A percentile compares a stretch with the other conserved stretches of the same genome.
Evolutionary conservation across 2,888 invertebrate species (phyloP).

Genomic region (Ophion ellenae): DNA sequence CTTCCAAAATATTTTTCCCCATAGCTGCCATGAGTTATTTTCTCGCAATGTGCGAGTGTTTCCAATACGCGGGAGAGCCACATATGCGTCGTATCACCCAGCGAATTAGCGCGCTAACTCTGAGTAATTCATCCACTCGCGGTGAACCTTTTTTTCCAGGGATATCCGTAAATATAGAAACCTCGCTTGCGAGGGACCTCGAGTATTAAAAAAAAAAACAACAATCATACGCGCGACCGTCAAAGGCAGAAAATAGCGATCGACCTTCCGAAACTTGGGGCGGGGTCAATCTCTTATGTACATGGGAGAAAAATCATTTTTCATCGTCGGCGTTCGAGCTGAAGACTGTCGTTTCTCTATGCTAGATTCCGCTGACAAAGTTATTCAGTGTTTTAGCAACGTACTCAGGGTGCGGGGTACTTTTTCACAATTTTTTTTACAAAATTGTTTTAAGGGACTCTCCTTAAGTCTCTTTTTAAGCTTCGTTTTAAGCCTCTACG

Average conservation of each 20-base stretch:
- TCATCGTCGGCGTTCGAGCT: neutral
- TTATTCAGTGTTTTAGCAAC: too few relatives aligned
- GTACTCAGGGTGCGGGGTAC: too few relatives aligned
- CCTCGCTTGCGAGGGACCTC: constrained; percentile 50
- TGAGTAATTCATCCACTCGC: constrained; percentile 15
- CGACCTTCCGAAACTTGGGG: constrained; percentile 53
- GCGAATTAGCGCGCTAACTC: neutral
- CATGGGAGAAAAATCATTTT: constrained; percentile 26
- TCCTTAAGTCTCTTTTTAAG: too few relatives aligned
- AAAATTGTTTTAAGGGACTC: too few relatives aligned
- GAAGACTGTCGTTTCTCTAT: too few relatives aligned
- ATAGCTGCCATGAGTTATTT: neutral
- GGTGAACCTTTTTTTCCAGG: constrained; percentile 33
- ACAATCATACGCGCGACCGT: constrained; percentile 17
- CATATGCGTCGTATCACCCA: neutral
- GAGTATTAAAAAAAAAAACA: constrained; percentile 37
- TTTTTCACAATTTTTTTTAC: too few relatives aligned
- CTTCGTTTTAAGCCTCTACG: too few relatives aligned
- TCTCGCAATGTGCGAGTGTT: neutral
- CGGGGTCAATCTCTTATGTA: constrained; percentile 38
- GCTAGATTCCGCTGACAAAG: too few relatives aligned
- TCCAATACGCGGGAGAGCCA: neutral
- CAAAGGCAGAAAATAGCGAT: constrained; percentile 59
- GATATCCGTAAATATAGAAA: constrained; percentile 75
- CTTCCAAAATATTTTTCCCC: too few relatives aligned